Percentiles rank a stretch among this genome's conserved stretches.
These are phyloP conservation scores for Drosophila subsilvestris DNA, from an alignment of 2,888 invertebrate genomes.

Conservation along the genomic window DNA sequence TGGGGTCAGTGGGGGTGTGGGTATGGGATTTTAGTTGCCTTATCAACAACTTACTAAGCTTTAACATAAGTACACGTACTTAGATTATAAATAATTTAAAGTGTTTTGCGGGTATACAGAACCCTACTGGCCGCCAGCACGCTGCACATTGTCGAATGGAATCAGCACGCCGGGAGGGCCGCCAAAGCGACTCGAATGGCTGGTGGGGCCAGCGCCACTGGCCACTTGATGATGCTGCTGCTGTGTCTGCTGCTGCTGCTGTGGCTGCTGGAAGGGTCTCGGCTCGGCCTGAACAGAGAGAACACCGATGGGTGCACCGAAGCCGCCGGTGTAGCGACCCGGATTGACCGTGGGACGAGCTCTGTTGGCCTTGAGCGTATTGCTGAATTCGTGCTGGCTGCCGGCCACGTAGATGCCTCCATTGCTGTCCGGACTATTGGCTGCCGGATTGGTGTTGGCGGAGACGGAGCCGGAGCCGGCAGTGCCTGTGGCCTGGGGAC, in stretches of 20 bases:
- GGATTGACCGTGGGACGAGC: slow-evolving; percentile 41
- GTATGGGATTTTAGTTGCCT: neutral
- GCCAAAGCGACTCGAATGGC: slow-evolving; percentile 77
- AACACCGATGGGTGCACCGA: slow-evolving; percentile 74
- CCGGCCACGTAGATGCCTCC: slow-evolving; percentile 67
- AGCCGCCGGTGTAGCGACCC: slow-evolving; percentile 74
- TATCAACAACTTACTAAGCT: slow-evolving; percentile 43
- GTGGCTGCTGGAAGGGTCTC: slow-evolving; percentile 60
- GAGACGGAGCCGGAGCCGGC: neutral
- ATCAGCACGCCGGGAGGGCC: slow-evolving; percentile 83
- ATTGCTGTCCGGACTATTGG: neutral
- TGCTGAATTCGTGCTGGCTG: slow-evolving; percentile 54
- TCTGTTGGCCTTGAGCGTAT: slow-evolving; percentile 34
- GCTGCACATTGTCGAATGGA: slow-evolving; percentile 81
- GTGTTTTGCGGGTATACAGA: slow-evolving; percentile 50
- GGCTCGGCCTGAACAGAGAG: slow-evolving; percentile 63
- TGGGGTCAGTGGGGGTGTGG: slow-evolving; percentile 1
- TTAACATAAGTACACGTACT: slow-evolving; percentile 65
- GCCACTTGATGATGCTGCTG: neutral
- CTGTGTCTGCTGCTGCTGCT: slow-evolving; percentile 14
- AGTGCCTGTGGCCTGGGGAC: slow-evolving; percentile 33
- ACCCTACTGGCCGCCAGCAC: slow-evolving; percentile 58
- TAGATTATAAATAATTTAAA: slow-evolving; percentile 77
- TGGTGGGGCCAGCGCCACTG: slow-evolving; percentile 24
- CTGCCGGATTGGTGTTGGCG: slow-evolving; percentile 14